Evolutionary conservation across 1,140 invertebrate genomes (phyloP).

Genomic region (Rhagoletis zephyria): DNA sequence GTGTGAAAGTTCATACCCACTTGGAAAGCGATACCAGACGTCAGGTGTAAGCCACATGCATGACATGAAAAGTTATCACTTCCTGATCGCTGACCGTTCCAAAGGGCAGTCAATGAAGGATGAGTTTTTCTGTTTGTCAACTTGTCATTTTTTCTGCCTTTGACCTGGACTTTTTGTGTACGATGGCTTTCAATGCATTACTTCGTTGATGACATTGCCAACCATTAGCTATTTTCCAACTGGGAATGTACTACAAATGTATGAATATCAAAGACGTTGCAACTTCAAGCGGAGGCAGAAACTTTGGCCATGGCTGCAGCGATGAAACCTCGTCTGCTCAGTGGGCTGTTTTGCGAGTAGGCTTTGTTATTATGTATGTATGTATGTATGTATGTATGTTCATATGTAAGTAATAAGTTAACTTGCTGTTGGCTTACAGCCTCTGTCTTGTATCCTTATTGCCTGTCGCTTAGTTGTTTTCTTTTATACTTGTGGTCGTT

Average conservation of each 20-base stretch:
- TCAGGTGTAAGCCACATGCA: too few relatives aligned
- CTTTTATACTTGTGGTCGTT: constrained; percentile 4
- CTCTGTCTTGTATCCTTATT: constrained; percentile 46
- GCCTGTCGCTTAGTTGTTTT: constrained; percentile 32
- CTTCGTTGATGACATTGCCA: too few relatives aligned
- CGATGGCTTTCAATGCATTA: too few relatives aligned
- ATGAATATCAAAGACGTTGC: not conserved
- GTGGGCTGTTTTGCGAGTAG: not conserved
- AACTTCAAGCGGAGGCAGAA: not conserved
- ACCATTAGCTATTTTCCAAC: too few relatives aligned
- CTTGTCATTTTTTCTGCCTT: too few relatives aligned
- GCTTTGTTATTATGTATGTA: not conserved
- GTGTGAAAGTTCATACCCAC: not conserved
- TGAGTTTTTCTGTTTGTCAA: too few relatives aligned
- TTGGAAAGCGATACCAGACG: too few relatives aligned
- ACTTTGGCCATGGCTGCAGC: not conserved
- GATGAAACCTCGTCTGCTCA: not conserved
- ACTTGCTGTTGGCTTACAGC: constrained; percentile 12
- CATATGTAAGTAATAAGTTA: not conserved
- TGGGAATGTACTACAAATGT: not conserved
- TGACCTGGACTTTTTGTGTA: too few relatives aligned
- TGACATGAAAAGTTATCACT: too few relatives aligned
- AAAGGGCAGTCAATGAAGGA: too few relatives aligned
- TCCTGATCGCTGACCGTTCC: too few relatives aligned
- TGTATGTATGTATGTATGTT: not conserved